A percentile compares a stretch with the other conserved stretches of the same genome.
Evolutionary conservation across 2,888 invertebrate species (phyloP).

Genomic region (Cylloceria caligata): DNA sequence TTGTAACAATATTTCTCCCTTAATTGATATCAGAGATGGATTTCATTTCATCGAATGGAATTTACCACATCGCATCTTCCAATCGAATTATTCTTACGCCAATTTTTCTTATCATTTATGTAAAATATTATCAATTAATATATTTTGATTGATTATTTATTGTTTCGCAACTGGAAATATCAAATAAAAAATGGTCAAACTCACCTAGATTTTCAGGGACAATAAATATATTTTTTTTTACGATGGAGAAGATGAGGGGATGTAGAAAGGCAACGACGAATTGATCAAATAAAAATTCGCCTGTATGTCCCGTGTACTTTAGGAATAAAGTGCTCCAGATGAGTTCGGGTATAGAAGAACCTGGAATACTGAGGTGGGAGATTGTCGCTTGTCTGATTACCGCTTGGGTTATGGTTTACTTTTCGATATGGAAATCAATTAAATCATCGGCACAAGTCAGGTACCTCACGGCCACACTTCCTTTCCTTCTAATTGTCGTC

Average conservation of each 20-base stretch:
- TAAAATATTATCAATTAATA: neutral
- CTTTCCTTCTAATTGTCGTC: constrained; percentile 94
- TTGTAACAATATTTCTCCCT: constrained; percentile 42
- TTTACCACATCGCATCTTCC: too few relatives aligned
- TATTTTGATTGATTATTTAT: neutral
- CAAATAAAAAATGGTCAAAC: neutral
- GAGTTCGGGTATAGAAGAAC: constrained; percentile 92
- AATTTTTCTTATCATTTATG: too few relatives aligned
- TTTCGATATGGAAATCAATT: constrained; percentile 98
- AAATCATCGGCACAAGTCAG: constrained; percentile 96
- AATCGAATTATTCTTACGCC: neutral
- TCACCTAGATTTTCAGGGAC: neutral
- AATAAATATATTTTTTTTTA: constrained; percentile 15
- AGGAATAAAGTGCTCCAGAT: constrained; percentile 95
- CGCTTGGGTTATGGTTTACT: constrained; percentile 97
- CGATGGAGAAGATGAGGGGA: neutral
- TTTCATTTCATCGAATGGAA: too few relatives aligned
- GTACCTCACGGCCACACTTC: constrained; percentile 97
- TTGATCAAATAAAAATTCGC: constrained; percentile 9
- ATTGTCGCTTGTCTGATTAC: constrained; percentile 94
- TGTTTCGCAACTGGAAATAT: neutral
- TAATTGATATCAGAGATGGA: constrained; percentile 11
- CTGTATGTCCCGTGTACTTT: constrained; percentile 80
- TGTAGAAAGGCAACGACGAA: neutral
- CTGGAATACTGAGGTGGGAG: constrained; percentile 94